Percentiles rank a stretch among this genome's conserved stretches.
Conservation (phyloP, 2,888 invertebrate genomes). For the Scrobipalpa atriplicella region DNA sequence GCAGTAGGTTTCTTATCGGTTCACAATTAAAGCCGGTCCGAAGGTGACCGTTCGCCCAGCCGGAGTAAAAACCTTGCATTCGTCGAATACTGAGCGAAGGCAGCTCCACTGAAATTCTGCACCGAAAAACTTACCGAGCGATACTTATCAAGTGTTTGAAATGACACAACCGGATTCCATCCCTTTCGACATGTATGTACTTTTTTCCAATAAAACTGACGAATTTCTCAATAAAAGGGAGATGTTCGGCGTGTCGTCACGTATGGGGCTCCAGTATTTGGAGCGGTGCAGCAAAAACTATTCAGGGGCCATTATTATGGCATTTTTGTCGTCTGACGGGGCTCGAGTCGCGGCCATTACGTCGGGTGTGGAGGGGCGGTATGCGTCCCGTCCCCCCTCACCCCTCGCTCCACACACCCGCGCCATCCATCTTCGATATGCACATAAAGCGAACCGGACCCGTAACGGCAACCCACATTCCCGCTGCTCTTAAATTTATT, state of each 20-base stretch:
- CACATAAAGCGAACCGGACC: slow-evolving; percentile 80
- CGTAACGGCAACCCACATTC: slow-evolving; percentile 80
- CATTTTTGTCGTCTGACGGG: slow-evolving; percentile 83
- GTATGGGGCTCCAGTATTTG: slow-evolving; percentile 77
- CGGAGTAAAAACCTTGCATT: slow-evolving; percentile 70
- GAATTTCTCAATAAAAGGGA: slow-evolving; percentile 83
- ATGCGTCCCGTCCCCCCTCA: slow-evolving; percentile 40
- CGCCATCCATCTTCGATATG: slow-evolving; percentile 81
- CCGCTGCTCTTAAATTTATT: slow-evolving; percentile 80
- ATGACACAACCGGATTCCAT: slow-evolving; percentile 81
- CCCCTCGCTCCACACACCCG: slow-evolving; percentile 52
- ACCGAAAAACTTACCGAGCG: slow-evolving; percentile 70
- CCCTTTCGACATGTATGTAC: slow-evolving; percentile 64
- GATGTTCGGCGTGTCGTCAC: slow-evolving; percentile 78
- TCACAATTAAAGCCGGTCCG: slow-evolving; percentile 73
- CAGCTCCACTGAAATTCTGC: slow-evolving; percentile 73
- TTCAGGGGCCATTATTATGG: slow-evolving; percentile 81
- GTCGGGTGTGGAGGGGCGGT: slow-evolving; percentile 55
- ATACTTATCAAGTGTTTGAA: slow-evolving; percentile 83
- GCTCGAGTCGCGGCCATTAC: slow-evolving; percentile 78
- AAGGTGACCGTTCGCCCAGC: slow-evolving; percentile 77
- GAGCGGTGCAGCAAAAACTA: slow-evolving; percentile 81
- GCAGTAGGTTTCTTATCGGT: slow-evolving; percentile 72
- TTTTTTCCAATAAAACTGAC: slow-evolving; percentile 80
- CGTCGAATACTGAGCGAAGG: slow-evolving; percentile 74